A percentile compares a stretch with the other conserved stretches of the same genome.
Conservation (phyloP, 2,888 invertebrate genomes). For the Galeopsomyia nigrocyanea region DNA sequence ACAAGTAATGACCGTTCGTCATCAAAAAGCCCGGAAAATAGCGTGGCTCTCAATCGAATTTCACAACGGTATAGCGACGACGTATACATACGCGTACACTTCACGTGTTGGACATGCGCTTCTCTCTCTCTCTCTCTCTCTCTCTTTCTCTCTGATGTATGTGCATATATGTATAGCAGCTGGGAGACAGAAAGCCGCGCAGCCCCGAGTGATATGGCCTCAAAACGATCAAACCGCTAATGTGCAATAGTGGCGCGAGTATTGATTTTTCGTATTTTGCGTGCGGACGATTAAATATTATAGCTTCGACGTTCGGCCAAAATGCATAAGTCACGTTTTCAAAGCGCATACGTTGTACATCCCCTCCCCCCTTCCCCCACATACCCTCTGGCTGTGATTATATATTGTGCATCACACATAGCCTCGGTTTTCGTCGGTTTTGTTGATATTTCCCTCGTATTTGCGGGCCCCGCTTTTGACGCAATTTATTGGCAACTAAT, state of each 20-base stretch:
- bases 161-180: neutral
- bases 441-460: neutral
- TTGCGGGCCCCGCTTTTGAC: constrained; percentile 12
- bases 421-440: constrained; percentile 13
- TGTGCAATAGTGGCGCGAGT: constrained; percentile 31
- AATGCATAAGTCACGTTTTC: constrained; percentile 32
- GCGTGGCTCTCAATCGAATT: constrained; percentile 25
- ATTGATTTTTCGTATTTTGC: constrained; percentile 42
- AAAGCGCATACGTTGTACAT: constrained; percentile 5
- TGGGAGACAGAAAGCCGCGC: neutral
- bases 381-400: constrained; percentile 23
- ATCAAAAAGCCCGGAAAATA: constrained; percentile 12
- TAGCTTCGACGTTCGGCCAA: neutral
- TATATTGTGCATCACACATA: constrained; percentile 20
- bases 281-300: constrained; percentile 29
- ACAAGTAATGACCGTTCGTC: no score
- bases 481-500: constrained; percentile 19
- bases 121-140: no score
- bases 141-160: no score
- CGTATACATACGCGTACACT: no score
- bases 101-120: neutral
- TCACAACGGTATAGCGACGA: neutral
- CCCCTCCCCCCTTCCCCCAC: no score
- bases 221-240: constrained; percentile 41
- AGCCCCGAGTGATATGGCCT: constrained; percentile 2